These are phyloP conservation scores for Poecilia wingei DNA, from an alignment of 2,797 vertebrate genomes.

Conservation along the genomic window DNA sequence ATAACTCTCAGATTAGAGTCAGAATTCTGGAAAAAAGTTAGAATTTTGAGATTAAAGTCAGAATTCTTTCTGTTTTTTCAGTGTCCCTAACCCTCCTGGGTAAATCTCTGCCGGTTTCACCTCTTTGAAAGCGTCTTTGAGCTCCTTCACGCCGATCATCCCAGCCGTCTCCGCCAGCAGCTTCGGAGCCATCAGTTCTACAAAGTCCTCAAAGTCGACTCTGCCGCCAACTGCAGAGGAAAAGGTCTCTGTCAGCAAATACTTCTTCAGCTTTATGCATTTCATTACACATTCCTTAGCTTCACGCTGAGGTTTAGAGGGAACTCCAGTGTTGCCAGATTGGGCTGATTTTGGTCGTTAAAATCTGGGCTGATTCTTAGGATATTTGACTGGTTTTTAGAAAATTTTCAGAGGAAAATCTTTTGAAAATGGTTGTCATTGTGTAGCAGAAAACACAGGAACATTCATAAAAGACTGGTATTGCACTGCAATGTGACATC, in stretches of 20 bases:
- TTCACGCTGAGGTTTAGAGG: neutral
- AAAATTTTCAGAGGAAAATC: no score
- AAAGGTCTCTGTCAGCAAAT: neutral
- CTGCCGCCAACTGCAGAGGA: conserved; percentile 76
- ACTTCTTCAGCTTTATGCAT: neutral
- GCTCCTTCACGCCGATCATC: conserved; percentile 85
- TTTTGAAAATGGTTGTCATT: no score
- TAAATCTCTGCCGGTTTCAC: conserved; percentile 53
- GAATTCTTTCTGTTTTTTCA: no score
- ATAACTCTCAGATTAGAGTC: no score
- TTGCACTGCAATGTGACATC: no score
- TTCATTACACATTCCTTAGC: neutral
- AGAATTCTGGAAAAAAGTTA: no score
- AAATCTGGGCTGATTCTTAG: no score
- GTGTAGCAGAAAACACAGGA: no score
- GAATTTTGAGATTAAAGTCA: neutral
- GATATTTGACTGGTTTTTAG: no score
- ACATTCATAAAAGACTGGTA: no score
- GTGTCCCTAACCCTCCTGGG: neutral
- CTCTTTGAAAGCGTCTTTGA: conserved; percentile 84
- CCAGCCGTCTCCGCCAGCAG: conserved; percentile 85
- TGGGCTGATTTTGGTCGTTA: no score
- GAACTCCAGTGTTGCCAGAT: conserved; percentile 33
- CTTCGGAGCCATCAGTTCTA: conserved; percentile 85
- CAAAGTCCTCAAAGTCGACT: conserved; percentile 86